Base-by-base conservation (phyloP, 2,797 vertebrate genomes). In the Parauchenoglanis ngamensis region DNA sequence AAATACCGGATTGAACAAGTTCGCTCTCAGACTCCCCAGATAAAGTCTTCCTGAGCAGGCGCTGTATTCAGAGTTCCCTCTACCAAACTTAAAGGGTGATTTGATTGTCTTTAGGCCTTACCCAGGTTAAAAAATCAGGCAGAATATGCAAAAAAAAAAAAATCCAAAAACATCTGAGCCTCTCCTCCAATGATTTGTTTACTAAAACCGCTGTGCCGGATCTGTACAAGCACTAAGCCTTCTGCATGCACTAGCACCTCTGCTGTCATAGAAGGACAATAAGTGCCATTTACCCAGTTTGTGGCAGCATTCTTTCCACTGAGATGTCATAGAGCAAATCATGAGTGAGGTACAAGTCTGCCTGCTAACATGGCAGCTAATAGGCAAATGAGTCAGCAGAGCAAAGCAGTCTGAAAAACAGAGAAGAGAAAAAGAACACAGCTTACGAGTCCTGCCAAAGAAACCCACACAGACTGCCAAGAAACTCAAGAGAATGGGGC, bases 281-380 rank as follows among this genome's bases (percentile, higher is more conserved):
- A 78, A 88, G 72, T 88, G 40, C 79, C 85, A 77, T 90, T 89
- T 89, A 89, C 49, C 73, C 78, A 28, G 21, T 89, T 87, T 86
- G 84, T 63, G 83, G 70, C 79, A 90, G 88, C 92, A 94, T 95
- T 94, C 92, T 89, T 94, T 94, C 93, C 93, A 90, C 89, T 86
- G 61, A 89, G 89, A 86, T 91, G 91, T 94, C 93, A 94, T 87
- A 85, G 88, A 91, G 85, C 87, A 88, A 92, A 87, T 65, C 59
- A 87, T 81, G 80, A 75, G 91, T 91, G 77, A 84, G 80, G 11
- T 86, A 86, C 87, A 90, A 54, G 67, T 89, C 68, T 75, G 92
- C 2, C 87, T 90, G 92, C 88, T 92, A 93, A 88, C 91, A 89
- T 86, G 83, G 88, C 85, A 89, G 63, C 93, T 93, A 90, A 91